phyloP scores from a whole-genome alignment of 2,888 invertebrate genomes.

The Macrophya annulata region DNA sequence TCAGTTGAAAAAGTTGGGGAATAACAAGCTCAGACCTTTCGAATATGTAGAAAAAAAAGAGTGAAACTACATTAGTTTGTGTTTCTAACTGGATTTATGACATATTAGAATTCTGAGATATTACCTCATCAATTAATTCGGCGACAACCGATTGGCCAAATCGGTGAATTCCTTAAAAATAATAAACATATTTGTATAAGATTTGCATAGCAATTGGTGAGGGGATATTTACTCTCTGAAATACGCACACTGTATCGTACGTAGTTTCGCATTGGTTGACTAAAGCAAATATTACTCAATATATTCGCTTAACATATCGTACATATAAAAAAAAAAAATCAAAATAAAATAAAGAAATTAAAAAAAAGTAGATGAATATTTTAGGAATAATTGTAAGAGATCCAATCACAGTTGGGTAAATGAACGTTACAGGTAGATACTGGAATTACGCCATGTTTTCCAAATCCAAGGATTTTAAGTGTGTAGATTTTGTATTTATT shows the following conservation, averaged over 20 bases:
- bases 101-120: background rate
- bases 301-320: background rate
- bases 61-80: background rate
- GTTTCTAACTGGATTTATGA: background rate
- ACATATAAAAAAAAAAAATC: background rate
- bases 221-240: background rate
- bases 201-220: background rate
- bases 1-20: background rate
- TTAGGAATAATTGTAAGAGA: background rate
- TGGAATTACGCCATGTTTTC: background rate
- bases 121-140: conserved; percentile 14
- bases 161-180: background rate
- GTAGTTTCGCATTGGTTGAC: background rate
- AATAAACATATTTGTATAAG: background rate
- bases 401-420: background rate
- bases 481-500: background rate
- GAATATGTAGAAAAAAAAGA: background rate
- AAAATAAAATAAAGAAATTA: too few species aligned
- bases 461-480: background rate
- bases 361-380: background rate
- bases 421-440: background rate
- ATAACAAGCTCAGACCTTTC: background rate
- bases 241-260: background rate
- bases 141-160: background rate
- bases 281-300: background rate